Base-by-base conservation (phyloP, 2,888 invertebrate species). In the Urechis unicinctus region DNA sequence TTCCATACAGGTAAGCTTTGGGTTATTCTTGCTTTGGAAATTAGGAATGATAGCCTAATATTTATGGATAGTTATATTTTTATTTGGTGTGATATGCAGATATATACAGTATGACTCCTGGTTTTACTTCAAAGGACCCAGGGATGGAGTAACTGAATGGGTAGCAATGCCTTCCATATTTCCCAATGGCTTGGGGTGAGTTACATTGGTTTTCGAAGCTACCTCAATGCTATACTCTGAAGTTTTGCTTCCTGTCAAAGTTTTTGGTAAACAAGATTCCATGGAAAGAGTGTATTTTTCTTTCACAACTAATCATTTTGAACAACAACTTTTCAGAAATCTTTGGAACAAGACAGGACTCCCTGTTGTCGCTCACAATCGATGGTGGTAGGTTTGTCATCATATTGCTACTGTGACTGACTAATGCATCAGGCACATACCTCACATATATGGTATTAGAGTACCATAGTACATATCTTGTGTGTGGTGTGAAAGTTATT, bases 41-140 rank as follows among this genome's bases (percentile, higher is more conserved):
- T n/a, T n/a, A n/a, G n/a, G n/a, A n/a, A n/a, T n/a, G 9, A 9
- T 45, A 9, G 6, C 6, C 22, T 9, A 9, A 45, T 45, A 45
- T 22, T 13, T 13, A 45, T 45, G 21, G 9, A 45, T 45, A 45
- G 13, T 13, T 45, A 22, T 13, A 22, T 45, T 9, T 45, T 6
- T 24, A 21, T 13, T 26, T 13, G 9, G 21, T 17, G 21, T 50
- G 50, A 9, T 36, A 52, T 25, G 9, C 55, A 68, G 66, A 47
- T 67, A 67, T 53, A 26, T 66, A 6, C 66, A 68, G 55, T 59
- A 63, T 17, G 67, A 68, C 45, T 66, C 66, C 21, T 68, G 67
- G 67, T 68, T 60, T 57, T 68, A 68, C 55, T 52, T 48, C 13
- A 66, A 66, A 50, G 67, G 63, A 2, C 55, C 59, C 5, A 22